phyloP scores from a whole-genome alignment of 2,888 invertebrate genomes.

The Thymelicus sylvestris region DNA sequence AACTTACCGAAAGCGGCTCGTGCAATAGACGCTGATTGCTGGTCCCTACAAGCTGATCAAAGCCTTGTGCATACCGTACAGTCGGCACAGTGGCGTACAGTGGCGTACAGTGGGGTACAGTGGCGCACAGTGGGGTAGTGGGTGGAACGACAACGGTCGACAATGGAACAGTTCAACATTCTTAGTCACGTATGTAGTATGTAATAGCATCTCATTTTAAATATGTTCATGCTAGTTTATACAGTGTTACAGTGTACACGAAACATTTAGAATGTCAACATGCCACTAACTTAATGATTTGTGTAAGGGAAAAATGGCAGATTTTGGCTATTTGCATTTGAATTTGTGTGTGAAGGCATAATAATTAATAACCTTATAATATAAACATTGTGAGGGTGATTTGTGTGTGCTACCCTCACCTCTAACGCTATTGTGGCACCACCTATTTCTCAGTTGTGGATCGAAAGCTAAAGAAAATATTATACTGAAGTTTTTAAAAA shows the following conservation, averaged over 20 bases:
- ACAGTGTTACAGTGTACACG: no score
- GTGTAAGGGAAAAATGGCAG: neutral
- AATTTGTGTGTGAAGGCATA: conserved; percentile 45
- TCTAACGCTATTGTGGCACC: conserved; percentile 31
- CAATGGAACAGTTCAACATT: neutral
- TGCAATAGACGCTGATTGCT: conserved; percentile 45
- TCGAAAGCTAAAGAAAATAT: no score
- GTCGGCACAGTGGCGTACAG: no score
- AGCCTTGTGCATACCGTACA: conserved; percentile 22
- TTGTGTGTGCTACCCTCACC: conserved; percentile 35
- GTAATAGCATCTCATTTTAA: no score
- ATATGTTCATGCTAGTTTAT: neutral
- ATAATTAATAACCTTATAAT: no score
- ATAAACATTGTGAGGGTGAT: no score
- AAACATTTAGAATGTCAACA: neutral
- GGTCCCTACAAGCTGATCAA: conserved; percentile 29
- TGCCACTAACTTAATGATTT: neutral
- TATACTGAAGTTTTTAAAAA: no score
- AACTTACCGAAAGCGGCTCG: conserved; percentile 63
- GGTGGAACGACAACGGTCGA: no score
- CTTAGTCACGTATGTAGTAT: conserved; percentile 3
- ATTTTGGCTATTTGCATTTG: neutral
- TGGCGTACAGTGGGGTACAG: no score
- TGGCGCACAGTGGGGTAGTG: no score
- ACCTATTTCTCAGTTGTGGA: neutral